Conservation (phyloP, 2,888 invertebrate genomes). For the Andrena praecox region DNA sequence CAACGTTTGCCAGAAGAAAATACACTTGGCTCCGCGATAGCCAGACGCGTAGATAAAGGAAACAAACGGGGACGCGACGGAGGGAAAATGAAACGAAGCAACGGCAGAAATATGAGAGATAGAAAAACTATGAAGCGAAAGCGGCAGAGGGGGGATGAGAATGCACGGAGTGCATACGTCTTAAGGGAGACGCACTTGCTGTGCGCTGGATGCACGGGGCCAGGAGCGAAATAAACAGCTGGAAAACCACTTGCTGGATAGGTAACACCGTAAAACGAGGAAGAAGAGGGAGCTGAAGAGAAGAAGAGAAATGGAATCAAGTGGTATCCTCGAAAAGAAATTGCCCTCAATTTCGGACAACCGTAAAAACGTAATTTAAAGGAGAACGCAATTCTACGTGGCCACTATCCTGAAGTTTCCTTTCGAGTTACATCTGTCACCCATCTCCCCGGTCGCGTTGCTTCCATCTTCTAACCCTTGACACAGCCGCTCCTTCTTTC, state of each 20-base stretch:
- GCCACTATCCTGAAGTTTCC: not conserved
- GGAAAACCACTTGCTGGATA: constrained; percentile 41
- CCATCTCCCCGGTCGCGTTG: not conserved
- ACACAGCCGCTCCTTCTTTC: not conserved
- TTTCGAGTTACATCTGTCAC: not conserved
- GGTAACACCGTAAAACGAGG: constrained; percentile 16
- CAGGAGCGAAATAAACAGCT: constrained; percentile 59
- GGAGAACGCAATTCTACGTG: not conserved
- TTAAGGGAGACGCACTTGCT: constrained; percentile 58
- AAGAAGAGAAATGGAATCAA: constrained; percentile 31
- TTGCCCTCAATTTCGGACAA: constrained; percentile 19
- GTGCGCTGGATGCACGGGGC: constrained; percentile 49
- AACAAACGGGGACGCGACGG: constrained; percentile 49
- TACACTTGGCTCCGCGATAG: constrained; percentile 54
- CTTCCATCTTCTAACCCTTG: not conserved
- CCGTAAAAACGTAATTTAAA: too few species aligned
- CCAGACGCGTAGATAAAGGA: constrained; percentile 61
- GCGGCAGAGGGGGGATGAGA: constrained; percentile 6
- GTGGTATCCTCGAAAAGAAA: constrained; percentile 24
- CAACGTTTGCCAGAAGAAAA: constrained; percentile 47
- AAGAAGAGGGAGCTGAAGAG: not conserved
- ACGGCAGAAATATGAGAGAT: constrained; percentile 62
- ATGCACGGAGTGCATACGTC: constrained; percentile 47
- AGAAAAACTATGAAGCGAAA: constrained; percentile 56
- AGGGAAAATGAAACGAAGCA: constrained; percentile 52